These are phyloP conservation scores for Prunella fulvescens DNA, from an alignment of 2,113 vertebrate species.

Conservation along the genomic window DNA sequence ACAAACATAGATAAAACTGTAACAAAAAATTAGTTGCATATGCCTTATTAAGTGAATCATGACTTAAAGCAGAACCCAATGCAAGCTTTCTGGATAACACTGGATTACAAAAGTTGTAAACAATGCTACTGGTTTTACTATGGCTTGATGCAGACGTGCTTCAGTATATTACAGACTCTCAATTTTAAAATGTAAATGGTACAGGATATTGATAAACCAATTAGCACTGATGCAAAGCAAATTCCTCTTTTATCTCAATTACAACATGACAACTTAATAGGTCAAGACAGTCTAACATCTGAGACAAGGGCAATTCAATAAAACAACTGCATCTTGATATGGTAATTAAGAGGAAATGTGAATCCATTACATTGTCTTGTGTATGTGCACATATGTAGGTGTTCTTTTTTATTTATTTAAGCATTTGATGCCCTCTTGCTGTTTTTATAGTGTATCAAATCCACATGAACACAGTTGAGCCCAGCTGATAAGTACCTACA, in stretches of 20 bases:
- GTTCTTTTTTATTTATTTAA: constrained; percentile 36
- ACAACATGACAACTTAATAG: constrained; percentile 86
- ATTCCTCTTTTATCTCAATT: constrained; percentile 89
- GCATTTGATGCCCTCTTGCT: constrained; percentile 49
- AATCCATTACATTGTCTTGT: constrained; percentile 72
- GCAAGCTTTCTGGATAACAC: constrained; percentile 18
- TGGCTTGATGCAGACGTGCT: constrained; percentile 62
- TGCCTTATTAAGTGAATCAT: constrained; percentile 45
- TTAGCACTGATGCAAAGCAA: constrained; percentile 85
- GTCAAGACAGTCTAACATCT: constrained; percentile 85
- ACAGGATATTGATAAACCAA: constrained; percentile 86
- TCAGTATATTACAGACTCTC: constrained; percentile 71
- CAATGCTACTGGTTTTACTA: constrained; percentile 62
- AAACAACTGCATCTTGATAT: constrained; percentile 82
- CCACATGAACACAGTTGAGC: neutral
- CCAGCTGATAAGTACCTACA: neutral
- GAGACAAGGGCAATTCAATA: constrained; percentile 84
- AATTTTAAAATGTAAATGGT: constrained; percentile 85
- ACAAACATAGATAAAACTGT: constrained; percentile 24
- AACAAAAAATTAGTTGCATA: constrained; percentile 31
- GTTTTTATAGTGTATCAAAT: constrained; percentile 47
- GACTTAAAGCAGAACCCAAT: constrained; percentile 31
- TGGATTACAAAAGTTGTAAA: constrained; percentile 37
- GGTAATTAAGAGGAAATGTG: constrained; percentile 83
- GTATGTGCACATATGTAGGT: neutral